Evolutionary conservation across 2,888 invertebrate genomes (phyloP).

Genomic region (Bombylius major): DNA sequence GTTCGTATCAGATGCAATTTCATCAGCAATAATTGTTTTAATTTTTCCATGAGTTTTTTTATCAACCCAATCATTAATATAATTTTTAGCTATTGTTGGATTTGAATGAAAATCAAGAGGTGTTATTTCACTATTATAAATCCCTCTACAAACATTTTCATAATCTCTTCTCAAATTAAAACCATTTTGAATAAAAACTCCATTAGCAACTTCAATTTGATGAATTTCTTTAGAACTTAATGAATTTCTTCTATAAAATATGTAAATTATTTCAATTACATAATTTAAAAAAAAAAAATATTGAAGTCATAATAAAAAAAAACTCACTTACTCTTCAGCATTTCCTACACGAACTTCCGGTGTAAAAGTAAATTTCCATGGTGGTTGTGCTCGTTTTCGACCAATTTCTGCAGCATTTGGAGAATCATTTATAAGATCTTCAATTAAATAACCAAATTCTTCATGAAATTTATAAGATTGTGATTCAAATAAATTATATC

Average conservation of each 20-base stretch:
- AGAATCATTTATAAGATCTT: conserved; percentile 17
- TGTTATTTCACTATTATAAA: conserved; percentile 40
- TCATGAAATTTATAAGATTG: conserved; percentile 16
- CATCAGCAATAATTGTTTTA: conserved; percentile 35
- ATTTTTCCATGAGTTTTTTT: conserved; percentile 44
- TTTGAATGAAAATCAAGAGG: conserved; percentile 39
- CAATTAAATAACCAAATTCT: conserved; percentile 28
- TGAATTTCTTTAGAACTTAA: conserved; percentile 11
- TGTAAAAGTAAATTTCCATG: background rate
- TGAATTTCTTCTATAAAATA: too few relatives aligned
- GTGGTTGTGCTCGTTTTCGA: background rate
- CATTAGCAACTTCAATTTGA: conserved; percentile 36
- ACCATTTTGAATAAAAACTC: conserved; percentile 41
- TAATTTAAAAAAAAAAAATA: too few relatives aligned
- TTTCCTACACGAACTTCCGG: too few relatives aligned
- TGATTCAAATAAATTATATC: conserved; percentile 9
- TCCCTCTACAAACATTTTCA: conserved; percentile 30
- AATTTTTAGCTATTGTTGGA: conserved; percentile 29
- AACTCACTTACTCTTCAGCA: too few relatives aligned
- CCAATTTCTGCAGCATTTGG: background rate
- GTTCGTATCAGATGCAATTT: conserved; percentile 37
- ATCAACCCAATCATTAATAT: conserved; percentile 44
- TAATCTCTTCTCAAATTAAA: conserved; percentile 40
- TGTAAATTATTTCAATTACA: too few relatives aligned
- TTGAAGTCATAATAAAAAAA: too few relatives aligned